phyloP scores from a whole-genome alignment of 2,797 vertebrate genomes.

The Graptemys geographica region DNA sequence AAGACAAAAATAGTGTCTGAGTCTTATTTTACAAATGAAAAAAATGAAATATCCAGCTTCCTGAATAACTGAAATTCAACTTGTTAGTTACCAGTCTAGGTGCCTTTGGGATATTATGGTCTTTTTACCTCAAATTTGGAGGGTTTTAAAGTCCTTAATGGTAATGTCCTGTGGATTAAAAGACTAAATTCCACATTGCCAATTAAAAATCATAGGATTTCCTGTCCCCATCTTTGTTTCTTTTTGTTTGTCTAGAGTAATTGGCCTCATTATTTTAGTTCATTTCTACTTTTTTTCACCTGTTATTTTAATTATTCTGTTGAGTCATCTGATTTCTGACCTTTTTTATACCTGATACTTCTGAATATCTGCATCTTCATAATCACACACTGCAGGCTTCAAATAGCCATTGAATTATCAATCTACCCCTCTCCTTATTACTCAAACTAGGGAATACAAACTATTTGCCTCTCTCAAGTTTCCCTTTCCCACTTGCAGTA shows the following conservation, averaged over 20 bases:
- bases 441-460: background rate
- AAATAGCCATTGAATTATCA: background rate
- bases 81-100: background rate
- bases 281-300: background rate
- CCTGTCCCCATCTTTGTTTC: accelerated
- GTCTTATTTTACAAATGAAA: background rate
- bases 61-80: background rate
- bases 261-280: background rate
- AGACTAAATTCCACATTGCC: background rate
- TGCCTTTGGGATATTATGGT: no score
- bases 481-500: background rate
- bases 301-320: background rate
- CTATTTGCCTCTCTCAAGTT: background rate
- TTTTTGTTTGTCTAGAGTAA: background rate
- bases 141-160: background rate
- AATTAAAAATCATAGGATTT: background rate
- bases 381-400: background rate
- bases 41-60: background rate
- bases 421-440: background rate
- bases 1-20: background rate
- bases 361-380: background rate
- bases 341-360: background rate
- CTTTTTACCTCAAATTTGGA: background rate
- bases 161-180: background rate
- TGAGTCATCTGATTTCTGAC: background rate